Evolutionary conservation across 1,140 invertebrate species (phyloP).

Genomic region (Monomorium pharaonis): DNA sequence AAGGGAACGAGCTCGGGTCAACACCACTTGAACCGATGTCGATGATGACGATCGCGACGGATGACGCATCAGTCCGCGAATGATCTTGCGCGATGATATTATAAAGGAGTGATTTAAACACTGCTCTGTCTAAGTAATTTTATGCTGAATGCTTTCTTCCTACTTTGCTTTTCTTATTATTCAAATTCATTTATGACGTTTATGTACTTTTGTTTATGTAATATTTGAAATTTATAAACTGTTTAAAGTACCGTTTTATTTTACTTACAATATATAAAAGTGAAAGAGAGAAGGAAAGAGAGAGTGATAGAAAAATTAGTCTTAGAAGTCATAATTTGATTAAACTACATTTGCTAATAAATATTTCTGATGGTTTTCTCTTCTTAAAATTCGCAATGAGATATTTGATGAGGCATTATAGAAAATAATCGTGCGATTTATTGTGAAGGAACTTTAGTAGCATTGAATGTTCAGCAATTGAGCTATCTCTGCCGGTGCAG

Average conservation of each 20-base stretch:
- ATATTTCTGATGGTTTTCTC: not conserved
- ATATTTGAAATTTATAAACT: no score
- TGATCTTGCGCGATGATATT: conserved; percentile 72
- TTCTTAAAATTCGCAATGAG: not conserved
- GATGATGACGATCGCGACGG: conserved; percentile 73
- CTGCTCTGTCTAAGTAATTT: conserved; percentile 3
- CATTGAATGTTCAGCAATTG: conserved; percentile 76
- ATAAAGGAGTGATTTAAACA: conserved; percentile 62
- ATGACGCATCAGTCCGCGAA: conserved; percentile 78
- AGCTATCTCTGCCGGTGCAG: conserved; percentile 72
- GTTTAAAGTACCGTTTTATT: not conserved
- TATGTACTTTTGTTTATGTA: no score
- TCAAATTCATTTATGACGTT: no score
- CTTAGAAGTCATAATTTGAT: not conserved
- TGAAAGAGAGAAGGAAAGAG: not conserved
- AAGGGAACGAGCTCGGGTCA: conserved; percentile 75
- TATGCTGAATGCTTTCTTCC: not conserved
- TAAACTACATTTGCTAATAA: not conserved
- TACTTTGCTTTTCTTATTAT: not conserved
- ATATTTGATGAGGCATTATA: not conserved
- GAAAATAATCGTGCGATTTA: conserved; percentile 65
- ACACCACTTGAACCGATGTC: conserved; percentile 80
- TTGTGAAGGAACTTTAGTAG: conserved; percentile 74
- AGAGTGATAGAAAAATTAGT: not conserved
- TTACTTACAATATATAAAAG: not conserved